phyloP scores from a whole-genome alignment of 1,140 invertebrate species.

The Microplitis demolitor region DNA sequence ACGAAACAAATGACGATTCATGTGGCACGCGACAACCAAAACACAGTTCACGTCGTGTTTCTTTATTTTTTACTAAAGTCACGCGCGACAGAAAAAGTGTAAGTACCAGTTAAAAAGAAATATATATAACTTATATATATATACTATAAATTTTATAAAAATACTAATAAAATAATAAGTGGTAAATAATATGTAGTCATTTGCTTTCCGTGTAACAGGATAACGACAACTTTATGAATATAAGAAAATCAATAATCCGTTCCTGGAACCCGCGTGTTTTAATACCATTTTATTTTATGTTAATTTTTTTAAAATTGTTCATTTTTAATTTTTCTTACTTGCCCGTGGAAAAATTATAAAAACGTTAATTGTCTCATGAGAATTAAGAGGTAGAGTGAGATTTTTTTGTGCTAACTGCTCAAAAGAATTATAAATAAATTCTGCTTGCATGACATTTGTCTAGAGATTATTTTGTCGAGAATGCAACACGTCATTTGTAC shows the following conservation, averaged over 20 bases:
- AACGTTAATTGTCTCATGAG: conserved; percentile 4
- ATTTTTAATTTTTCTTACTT: too few relatives aligned
- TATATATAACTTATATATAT: too few relatives aligned
- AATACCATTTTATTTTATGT: background rate
- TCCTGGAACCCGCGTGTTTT: conserved; percentile 3
- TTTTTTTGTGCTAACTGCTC: background rate
- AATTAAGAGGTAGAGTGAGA: background rate
- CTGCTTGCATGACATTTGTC: conserved; percentile 12
- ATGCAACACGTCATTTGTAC: too few relatives aligned
- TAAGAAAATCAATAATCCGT: conserved; percentile 44
- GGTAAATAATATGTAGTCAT: conserved; percentile 50
- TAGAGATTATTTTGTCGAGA: background rate
- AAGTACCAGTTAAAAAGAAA: too few relatives aligned
- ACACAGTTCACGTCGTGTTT: conserved; percentile 36
- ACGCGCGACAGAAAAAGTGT: background rate
- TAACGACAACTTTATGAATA: conserved; percentile 22
- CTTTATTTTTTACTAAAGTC: conserved; percentile 40
- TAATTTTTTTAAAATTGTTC: background rate
- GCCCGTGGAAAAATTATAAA: background rate
- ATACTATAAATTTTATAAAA: background rate
- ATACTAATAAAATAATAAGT: background rate
- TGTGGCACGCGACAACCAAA: conserved; percentile 52
- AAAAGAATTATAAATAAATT: background rate
- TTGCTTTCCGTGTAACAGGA: conserved; percentile 48
- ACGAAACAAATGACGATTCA: conserved; percentile 55